phyloP scores from a whole-genome alignment of 2,113 vertebrate genomes.

The Bujurquina vittata region DNA sequence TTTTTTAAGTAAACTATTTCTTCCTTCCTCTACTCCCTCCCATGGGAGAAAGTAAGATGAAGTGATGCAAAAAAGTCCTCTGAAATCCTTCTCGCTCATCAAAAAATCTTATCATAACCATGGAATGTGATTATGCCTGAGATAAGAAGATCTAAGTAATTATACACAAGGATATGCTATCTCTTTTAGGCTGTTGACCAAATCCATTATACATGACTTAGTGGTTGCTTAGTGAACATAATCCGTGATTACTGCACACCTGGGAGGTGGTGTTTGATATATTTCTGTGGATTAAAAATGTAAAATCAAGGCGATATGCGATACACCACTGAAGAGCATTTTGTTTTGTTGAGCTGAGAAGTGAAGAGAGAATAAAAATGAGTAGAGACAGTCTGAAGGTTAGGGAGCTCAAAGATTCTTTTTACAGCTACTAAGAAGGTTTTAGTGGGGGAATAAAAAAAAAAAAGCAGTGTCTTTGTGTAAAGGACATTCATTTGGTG shows the following conservation, averaged over 20 bases:
- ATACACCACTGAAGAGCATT: constrained; percentile 17
- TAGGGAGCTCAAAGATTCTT: constrained; percentile 3
- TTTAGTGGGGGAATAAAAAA: neutral
- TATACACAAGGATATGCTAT: constrained; percentile 36
- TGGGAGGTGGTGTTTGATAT: constrained; percentile 31
- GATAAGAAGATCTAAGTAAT: constrained; percentile 67
- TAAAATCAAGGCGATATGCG: constrained; percentile 1
- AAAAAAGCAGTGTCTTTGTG: neutral
- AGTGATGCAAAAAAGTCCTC: constrained; percentile 40
- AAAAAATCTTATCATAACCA: constrained; percentile 44
- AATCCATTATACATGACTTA: constrained; percentile 56
- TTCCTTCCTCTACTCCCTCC: neutral
- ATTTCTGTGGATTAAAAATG: constrained; percentile 44
- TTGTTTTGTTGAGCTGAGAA: neutral
- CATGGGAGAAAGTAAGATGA: constrained; percentile 11
- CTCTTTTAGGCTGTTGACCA: constrained; percentile 57
- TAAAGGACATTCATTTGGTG: neutral
- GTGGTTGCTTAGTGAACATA: constrained; percentile 51
- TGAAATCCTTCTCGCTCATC: constrained; percentile 49
- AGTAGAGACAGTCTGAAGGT: constrained; percentile 15
- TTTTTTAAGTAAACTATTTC: constrained; percentile 24
- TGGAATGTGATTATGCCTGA: constrained; percentile 44
- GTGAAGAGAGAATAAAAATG: constrained; percentile 31
- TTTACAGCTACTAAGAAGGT: neutral
- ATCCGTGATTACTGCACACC: constrained; percentile 60